A percentile compares a stretch with the other conserved stretches of the same genome.
These are phyloP conservation scores for Tachyglossus aculeatus DNA, from an alignment of 2,797 vertebrate species.

Conservation along the genomic window DNA sequence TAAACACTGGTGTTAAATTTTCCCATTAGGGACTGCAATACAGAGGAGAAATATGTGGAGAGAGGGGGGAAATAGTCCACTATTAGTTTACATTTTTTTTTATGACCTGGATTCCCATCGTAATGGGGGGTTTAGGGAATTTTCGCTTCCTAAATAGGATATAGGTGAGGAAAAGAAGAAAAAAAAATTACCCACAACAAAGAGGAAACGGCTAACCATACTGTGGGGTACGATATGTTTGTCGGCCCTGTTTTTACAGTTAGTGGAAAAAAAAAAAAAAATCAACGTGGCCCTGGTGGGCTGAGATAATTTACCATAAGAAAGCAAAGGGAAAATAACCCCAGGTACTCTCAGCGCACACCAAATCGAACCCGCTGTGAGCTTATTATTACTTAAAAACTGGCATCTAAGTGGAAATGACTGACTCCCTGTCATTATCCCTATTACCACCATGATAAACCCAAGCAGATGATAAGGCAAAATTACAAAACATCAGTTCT, in stretches of 20 bases:
- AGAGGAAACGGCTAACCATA: constrained; percentile 33
- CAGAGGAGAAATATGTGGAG: constrained; percentile 45
- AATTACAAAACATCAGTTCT: constrained; percentile 74
- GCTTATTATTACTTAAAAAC: constrained; percentile 74
- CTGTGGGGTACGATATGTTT: constrained; percentile 26
- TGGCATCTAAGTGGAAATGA: constrained; percentile 71
- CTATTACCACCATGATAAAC: constrained; percentile 75
- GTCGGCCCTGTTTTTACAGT: constrained; percentile 47
- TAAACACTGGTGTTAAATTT: constrained; percentile 74
- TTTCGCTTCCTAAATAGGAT: not conserved
- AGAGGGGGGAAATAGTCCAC: constrained; percentile 54
- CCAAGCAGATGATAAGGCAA: constrained; percentile 73
- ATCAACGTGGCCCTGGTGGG: constrained; percentile 58
- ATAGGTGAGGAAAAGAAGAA: rapidly evolving
- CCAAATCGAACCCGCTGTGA: constrained; percentile 68
- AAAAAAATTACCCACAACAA: no score
- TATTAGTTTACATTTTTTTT: constrained; percentile 50
- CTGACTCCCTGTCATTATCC: constrained; percentile 72
- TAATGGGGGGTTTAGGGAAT: not conserved
- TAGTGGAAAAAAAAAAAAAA: no score
- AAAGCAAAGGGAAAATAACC: constrained; percentile 64
- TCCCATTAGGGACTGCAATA: constrained; percentile 64
- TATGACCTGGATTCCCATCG: constrained; percentile 46
- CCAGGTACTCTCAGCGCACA: constrained; percentile 64
- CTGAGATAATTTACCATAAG: constrained; percentile 63